Conservation (phyloP, 2,888 invertebrate species). For the Athalia circularis region DNA sequence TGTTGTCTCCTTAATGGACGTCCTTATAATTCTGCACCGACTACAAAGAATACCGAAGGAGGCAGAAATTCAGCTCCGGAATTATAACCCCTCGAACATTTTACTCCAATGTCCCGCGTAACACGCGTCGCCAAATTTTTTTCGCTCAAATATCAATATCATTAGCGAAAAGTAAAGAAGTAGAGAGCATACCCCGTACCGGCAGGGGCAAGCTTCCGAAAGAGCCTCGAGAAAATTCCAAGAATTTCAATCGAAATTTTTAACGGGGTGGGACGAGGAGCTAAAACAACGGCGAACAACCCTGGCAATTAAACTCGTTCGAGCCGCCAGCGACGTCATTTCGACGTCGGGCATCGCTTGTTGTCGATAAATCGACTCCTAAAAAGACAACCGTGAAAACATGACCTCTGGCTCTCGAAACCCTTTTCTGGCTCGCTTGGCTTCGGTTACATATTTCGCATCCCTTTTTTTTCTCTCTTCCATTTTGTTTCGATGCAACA, state of each 20-base stretch:
- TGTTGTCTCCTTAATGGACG: slow-evolving; percentile 21
- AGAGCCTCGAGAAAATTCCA: too few relatives aligned
- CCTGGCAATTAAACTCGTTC: slow-evolving; percentile 42
- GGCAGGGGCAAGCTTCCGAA: too few relatives aligned
- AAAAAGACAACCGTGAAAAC: slow-evolving; percentile 46
- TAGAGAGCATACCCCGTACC: too few relatives aligned
- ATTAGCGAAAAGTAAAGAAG: too few relatives aligned
- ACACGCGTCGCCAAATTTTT: too few relatives aligned
- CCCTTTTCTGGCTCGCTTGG: slow-evolving; percentile 5
- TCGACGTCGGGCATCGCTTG: slow-evolving; percentile 44
- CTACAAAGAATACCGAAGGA: slow-evolving; percentile 1
- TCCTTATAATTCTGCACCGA: slow-evolving; percentile 11
- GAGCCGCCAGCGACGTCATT: slow-evolving; percentile 45
- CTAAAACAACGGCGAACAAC: slow-evolving; percentile 31
- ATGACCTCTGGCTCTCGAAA: slow-evolving; percentile 44
- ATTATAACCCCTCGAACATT: background rate
- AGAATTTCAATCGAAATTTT: too few relatives aligned
- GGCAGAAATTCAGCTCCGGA: background rate
- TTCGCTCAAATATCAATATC: too few relatives aligned
- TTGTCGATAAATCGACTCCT: slow-evolving; percentile 44
- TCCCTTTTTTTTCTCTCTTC: slow-evolving; percentile 19
- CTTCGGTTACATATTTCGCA: slow-evolving; percentile 35
- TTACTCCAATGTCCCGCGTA: too few relatives aligned
- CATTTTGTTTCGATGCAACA: background rate
- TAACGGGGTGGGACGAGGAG: background rate